These are phyloP conservation scores for Actinemys pallida DNA, from an alignment of 2,113 vertebrate species.

Conservation along the genomic window DNA sequence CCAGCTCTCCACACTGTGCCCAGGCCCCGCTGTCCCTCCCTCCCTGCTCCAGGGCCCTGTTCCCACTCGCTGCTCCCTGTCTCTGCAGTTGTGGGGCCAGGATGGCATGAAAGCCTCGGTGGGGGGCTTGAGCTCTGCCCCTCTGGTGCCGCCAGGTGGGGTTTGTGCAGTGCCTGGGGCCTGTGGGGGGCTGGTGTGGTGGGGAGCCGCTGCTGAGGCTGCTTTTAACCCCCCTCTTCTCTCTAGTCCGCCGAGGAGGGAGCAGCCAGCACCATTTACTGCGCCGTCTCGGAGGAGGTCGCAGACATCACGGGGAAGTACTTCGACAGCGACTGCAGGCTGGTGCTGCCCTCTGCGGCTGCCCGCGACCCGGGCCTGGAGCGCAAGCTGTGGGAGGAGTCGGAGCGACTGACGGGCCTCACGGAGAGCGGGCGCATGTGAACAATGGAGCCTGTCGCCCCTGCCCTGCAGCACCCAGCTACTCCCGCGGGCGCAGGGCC, in stretches of 20 bases:
- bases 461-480: too few species aligned
- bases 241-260: constrained; percentile 83
- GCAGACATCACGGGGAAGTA: constrained; percentile 88
- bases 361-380: constrained; percentile 79
- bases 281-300: constrained; percentile 84
- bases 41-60: background rate
- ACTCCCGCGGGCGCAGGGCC: background rate
- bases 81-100: too few species aligned
- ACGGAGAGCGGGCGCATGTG: background rate
- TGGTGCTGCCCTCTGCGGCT: constrained; percentile 74
- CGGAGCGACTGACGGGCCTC: constrained; percentile 78
- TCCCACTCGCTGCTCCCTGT: background rate
- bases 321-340: constrained; percentile 83
- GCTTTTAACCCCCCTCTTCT: background rate
- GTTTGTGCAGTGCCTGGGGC: too few species aligned
- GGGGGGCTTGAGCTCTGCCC: too few species aligned
- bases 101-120: too few species aligned
- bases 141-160: too few species aligned
- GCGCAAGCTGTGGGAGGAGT: constrained; percentile 85
- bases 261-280: constrained; percentile 85
- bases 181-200: background rate
- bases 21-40: too few species aligned
- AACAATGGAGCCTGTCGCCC: background rate
- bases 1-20: too few species aligned
- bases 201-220: too few species aligned